phyloP scores from a whole-genome alignment of 92 coral and sea anemone species.

The Epizoanthus scotinus region DNA sequence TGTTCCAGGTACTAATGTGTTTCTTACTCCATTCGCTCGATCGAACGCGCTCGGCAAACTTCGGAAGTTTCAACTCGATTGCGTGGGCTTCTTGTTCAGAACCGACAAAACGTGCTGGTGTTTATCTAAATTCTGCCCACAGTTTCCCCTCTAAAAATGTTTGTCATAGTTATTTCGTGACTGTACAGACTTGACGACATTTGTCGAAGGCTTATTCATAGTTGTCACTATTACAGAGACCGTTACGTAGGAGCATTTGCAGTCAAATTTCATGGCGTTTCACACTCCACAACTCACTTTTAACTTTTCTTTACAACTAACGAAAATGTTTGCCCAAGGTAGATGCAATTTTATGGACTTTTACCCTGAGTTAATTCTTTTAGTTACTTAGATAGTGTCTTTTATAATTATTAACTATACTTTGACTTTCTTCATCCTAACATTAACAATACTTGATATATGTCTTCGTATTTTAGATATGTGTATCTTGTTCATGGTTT shows the following conservation, averaged over 20 bases:
- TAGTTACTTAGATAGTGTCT: not conserved
- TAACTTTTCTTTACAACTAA: slow-evolving; percentile 26
- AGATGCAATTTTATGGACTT: not conserved
- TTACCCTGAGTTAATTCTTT: not conserved
- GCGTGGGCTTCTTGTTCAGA: slow-evolving; percentile 53
- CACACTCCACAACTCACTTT: slow-evolving; percentile 22
- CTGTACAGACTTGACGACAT: slow-evolving; percentile 6
- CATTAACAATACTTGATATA: not conserved
- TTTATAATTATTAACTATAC: not conserved
- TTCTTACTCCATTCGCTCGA: slow-evolving; percentile 41
- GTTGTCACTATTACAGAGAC: not conserved
- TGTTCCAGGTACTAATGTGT: slow-evolving; percentile 87
- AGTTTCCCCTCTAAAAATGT: slow-evolving; percentile 33
- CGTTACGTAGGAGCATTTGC: not conserved
- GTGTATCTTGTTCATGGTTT: not conserved
- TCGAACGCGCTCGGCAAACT: slow-evolving; percentile 54
- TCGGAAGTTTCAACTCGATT: slow-evolving; percentile 55
- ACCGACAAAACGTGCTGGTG: slow-evolving; percentile 37
- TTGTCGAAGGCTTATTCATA: slow-evolving; percentile 27
- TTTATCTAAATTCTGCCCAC: slow-evolving; percentile 42
- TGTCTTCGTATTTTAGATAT: not conserved
- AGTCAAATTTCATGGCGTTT: slow-evolving; percentile 4
- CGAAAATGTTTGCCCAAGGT: slow-evolving; percentile 29
- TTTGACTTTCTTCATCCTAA: no score
- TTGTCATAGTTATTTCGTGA: slow-evolving; percentile 30